A percentile compares a stretch with the other conserved stretches of the same genome.
Conservation (phyloP, 2,888 invertebrate species). For the Bellardia bayeri region DNA sequence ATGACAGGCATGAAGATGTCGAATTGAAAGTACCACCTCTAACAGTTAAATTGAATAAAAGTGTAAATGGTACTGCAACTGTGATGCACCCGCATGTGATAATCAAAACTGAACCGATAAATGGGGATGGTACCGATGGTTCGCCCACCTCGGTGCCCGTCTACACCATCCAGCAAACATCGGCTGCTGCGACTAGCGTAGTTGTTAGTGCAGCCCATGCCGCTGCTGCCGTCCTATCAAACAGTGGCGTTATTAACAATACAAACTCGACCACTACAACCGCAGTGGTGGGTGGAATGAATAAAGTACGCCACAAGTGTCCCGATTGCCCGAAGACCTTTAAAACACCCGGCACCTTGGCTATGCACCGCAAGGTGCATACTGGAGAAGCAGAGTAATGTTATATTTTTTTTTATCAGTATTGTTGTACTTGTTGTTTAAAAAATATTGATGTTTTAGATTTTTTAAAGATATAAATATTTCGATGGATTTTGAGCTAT, state of each 20-base stretch:
- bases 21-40: conserved; percentile 82
- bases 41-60: conserved; percentile 82
- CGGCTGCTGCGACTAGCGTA: conserved; percentile 73
- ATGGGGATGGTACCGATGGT: conserved; percentile 77
- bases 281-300: conserved; percentile 67
- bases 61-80: conserved; percentile 78
- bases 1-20: conserved; percentile 75
- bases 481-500: conserved; percentile 8
- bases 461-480: conserved; percentile 44
- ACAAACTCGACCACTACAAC: conserved; percentile 72
- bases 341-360: conserved; percentile 83
- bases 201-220: conserved; percentile 73
- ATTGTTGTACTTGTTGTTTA: conserved; percentile 42
- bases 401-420: conserved; percentile 74
- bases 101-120: conserved; percentile 81
- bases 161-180: conserved; percentile 80
- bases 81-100: conserved; percentile 81
- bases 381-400: conserved; percentile 84
- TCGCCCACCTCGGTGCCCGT: conserved; percentile 79
- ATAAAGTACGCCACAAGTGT: conserved; percentile 83
- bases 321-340: conserved; percentile 83
- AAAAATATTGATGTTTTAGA: conserved; percentile 37
- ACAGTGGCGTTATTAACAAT: conserved; percentile 58
- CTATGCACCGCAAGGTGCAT: conserved; percentile 83
- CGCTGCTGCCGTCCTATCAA: conserved; percentile 71